phyloP scores from a whole-genome alignment of 2,797 vertebrate genomes.

The Malacoraja senta region DNA sequence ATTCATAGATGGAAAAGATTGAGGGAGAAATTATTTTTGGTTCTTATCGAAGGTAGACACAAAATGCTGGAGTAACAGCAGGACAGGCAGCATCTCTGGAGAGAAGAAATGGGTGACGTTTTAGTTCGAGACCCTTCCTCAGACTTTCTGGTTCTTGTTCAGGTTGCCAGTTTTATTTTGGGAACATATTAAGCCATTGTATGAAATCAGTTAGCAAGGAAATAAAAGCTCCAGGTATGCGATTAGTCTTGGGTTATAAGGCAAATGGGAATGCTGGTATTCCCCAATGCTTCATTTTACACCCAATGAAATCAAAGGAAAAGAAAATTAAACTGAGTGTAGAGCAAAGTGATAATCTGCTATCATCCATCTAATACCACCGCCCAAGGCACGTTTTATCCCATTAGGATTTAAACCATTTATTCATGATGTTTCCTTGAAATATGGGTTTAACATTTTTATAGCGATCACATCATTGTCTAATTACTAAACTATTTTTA shows the following conservation, averaged over 20 bases:
- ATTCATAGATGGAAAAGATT: neutral
- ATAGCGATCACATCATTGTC: neutral
- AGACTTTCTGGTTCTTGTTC: too few relatives aligned
- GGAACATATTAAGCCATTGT: neutral
- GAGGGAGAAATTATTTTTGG: neutral
- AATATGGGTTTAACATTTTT: neutral
- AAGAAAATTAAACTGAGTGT: neutral
- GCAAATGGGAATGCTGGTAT: neutral
- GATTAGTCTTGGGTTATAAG: neutral
- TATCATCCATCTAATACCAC: neutral
- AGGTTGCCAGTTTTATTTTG: neutral
- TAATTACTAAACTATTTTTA: conserved; percentile 22
- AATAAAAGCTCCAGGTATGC: neutral
- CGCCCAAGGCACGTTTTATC: neutral
- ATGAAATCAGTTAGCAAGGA: neutral
- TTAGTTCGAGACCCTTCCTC: too few relatives aligned
- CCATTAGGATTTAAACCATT: neutral
- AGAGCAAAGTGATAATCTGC: neutral
- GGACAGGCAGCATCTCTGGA: too few relatives aligned
- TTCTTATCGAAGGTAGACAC: neutral
- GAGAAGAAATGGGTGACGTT: too few relatives aligned
- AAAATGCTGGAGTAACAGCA: too few relatives aligned
- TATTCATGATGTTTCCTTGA: neutral
- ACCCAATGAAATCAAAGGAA: neutral
- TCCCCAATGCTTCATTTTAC: too few relatives aligned